Base-by-base conservation (phyloP, 2,113 vertebrate genomes). In the Ploceus nigricollis region DNA sequence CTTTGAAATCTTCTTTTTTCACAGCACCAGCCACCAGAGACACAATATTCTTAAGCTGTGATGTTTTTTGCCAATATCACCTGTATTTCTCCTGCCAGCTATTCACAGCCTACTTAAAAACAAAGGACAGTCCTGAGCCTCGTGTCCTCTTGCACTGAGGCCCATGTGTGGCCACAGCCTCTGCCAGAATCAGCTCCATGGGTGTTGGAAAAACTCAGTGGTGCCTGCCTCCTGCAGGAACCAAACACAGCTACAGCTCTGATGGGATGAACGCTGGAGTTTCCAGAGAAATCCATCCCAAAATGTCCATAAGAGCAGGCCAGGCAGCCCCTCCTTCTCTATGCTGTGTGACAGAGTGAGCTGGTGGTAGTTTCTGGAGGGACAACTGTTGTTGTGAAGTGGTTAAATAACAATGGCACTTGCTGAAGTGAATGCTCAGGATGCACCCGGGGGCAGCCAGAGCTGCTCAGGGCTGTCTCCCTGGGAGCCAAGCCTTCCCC, bases 141-240 rank as follows among this genome's bases (percentile, higher is more conserved):
- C 0, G 0, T 56, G 24, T 45, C 9, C 44, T 30, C 31, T 25
- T 22, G 28, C 5, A 2, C 1, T 37, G 6, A 68, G n/a, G 20
- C 16, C 6, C 3, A 0, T 0, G 21, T 27, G 30, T 57, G 39
- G 35, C 48, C 35, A 25, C 72, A 47, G 76, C 42, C 54, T 25
- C 22, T 40, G 71, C 71, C 45, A 53, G 13, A 45, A 54, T n/a
- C 47, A 3, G 45, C 69, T 37, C 30, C 10, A 10, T 4, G 33
- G 8, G 25, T 17, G 35, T 4, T 44, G 25, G 47, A 53, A 47
- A 64, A 60, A 21, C 60, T 33, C 7, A 10, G 90, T n/a, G 69
- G 15, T 78, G 89, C 37, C 79, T 72, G 79, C 71, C 75, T 94
- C 85, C 71, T 88, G 71, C 92, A 80, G 94, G 90, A 80, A 20